These are phyloP conservation scores for Poeciliopsis prolifica DNA, from an alignment of 2,113 vertebrate species.

Conservation along the genomic window DNA sequence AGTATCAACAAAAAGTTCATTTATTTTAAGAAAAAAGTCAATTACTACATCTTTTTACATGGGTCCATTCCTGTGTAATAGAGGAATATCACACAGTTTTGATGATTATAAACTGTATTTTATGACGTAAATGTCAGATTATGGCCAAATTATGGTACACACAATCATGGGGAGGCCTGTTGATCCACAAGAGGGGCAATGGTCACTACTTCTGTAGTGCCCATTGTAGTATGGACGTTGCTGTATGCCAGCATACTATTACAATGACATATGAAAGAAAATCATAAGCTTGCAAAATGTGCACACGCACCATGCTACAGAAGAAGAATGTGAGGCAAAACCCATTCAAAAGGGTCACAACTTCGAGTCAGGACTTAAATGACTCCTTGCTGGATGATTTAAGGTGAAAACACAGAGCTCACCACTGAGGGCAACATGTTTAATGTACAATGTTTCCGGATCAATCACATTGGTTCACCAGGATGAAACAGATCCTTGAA, in stretches of 20 bases:
- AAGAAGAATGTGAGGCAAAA: background rate
- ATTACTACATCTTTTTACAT: background rate
- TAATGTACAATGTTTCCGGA: background rate
- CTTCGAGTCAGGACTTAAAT: too few species aligned
- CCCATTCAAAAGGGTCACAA: background rate
- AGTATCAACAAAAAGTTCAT: background rate
- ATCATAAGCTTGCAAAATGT: background rate
- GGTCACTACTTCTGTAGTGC: too few species aligned
- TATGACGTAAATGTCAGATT: background rate
- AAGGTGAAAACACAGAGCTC: too few species aligned
- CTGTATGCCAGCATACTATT: too few species aligned
- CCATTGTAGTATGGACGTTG: too few species aligned
- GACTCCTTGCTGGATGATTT: too few species aligned
- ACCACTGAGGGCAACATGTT: too few species aligned
- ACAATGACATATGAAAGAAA: too few species aligned
- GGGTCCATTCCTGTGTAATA: too few species aligned
- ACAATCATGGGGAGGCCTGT: too few species aligned
- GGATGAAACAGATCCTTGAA: background rate
- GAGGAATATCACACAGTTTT: background rate
- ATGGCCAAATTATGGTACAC: background rate
- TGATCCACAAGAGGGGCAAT: too few species aligned
- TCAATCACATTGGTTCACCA: background rate
- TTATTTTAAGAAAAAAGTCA: too few species aligned
- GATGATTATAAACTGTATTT: background rate
- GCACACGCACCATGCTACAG: background rate